Evolutionary conservation across 2,797 vertebrate genomes (phyloP).

Genomic region (Chelon labrosus): DNA sequence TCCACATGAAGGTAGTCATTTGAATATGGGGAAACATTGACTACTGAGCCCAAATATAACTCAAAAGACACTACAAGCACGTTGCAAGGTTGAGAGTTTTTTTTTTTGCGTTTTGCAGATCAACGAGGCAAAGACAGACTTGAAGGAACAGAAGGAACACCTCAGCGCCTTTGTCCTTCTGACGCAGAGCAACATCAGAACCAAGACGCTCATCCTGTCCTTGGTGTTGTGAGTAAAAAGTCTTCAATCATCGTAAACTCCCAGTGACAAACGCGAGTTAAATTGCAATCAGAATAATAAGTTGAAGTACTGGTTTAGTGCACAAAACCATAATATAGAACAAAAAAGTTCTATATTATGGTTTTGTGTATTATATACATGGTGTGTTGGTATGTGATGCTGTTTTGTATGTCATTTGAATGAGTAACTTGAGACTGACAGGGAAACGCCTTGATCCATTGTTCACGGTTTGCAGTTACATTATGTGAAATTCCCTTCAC

Average conservation of each 20-base stretch:
- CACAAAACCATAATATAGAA: too few species aligned
- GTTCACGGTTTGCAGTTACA: neutral
- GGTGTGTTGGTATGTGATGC: too few species aligned
- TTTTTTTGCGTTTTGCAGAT: constrained; percentile 48
- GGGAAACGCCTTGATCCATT: too few species aligned
- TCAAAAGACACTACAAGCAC: neutral
- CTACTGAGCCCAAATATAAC: neutral
- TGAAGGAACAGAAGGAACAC: constrained; percentile 49
- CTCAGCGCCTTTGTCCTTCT: constrained; percentile 83
- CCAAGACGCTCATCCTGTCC: constrained; percentile 86
- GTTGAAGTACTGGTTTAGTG: too few species aligned
- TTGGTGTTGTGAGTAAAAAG: constrained; percentile 86
- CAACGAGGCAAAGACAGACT: neutral
- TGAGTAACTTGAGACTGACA: too few species aligned
- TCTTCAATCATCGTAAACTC: neutral
- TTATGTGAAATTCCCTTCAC: neutral
- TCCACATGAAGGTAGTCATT: too few species aligned
- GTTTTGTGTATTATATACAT: too few species aligned
- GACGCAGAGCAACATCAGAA: constrained; percentile 81
- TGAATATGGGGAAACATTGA: too few species aligned
- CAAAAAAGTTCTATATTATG: too few species aligned
- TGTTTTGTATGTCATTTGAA: too few species aligned
- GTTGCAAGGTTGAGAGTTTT: neutral
- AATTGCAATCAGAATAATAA: neutral
- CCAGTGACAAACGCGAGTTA: neutral